These are phyloP conservation scores for Sylvicola cinctus DNA, from an alignment of 2,888 invertebrate species.

Conservation along the genomic window DNA sequence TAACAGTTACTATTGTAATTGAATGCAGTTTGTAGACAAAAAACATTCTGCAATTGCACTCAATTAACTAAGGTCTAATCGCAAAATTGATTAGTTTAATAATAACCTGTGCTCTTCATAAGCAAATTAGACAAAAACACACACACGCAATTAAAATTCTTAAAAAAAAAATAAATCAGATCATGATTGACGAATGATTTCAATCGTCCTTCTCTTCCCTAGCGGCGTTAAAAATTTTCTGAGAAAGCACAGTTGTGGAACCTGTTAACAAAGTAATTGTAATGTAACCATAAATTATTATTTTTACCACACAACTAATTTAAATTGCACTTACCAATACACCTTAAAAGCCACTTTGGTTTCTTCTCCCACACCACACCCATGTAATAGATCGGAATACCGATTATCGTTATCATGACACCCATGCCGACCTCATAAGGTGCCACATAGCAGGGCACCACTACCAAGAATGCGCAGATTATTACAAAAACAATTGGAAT, in stretches of 20 bases:
- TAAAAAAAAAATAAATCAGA: too few species aligned
- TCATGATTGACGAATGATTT: too few species aligned
- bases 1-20: too few species aligned
- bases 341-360: constrained; percentile 34
- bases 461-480: constrained; percentile 54
- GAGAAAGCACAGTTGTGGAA: constrained; percentile 40
- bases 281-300: constrained; percentile 3
- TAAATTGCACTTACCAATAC: constrained; percentile 39
- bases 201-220: constrained; percentile 42
- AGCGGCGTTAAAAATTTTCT: constrained; percentile 56
- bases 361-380: constrained; percentile 47
- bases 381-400: constrained; percentile 60
- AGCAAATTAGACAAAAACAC: too few species aligned
- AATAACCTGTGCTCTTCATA: too few species aligned
- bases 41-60: too few species aligned
- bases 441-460: constrained; percentile 59
- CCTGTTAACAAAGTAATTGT: constrained; percentile 16
- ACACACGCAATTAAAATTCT: too few species aligned
- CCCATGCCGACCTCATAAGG: constrained; percentile 66
- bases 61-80: too few species aligned
- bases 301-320: neutral
- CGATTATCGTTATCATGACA: constrained; percentile 54
- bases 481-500: constrained; percentile 58
- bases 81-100: too few species aligned
- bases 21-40: too few species aligned